Conservation (phyloP, 1,140 invertebrate species). For the Zophobas atratus region DNA sequence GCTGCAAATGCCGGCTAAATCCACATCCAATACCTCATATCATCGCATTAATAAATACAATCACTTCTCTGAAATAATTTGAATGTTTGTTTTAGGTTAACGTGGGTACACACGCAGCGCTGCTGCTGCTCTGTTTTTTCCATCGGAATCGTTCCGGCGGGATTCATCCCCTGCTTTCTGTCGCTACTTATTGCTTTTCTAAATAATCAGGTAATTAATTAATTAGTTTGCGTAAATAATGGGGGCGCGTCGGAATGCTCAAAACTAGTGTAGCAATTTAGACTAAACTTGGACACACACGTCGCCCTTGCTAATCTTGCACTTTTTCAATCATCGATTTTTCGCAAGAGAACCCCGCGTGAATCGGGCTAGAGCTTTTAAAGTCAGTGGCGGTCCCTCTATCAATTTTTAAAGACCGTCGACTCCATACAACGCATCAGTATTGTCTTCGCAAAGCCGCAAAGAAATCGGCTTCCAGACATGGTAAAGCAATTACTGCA, state of each 20-base stretch:
- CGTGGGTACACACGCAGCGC: conserved; percentile 22
- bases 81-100: conserved; percentile 62
- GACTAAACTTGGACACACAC: too few relatives aligned
- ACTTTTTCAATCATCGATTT: too few relatives aligned
- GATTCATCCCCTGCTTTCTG: neutral
- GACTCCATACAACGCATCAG: neutral
- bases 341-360: too few relatives aligned
- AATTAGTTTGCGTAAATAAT: neutral
- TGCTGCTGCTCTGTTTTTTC: conserved; percentile 5
- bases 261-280: too few relatives aligned
- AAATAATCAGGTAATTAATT: conserved; percentile 3
- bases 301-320: too few relatives aligned
- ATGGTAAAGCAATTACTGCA: conserved; percentile 58
- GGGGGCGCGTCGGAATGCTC: too few relatives aligned
- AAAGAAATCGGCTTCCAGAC: conserved; percentile 54
- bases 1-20: conserved; percentile 56
- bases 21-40: conserved; percentile 62
- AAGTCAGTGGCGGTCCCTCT: conserved; percentile 9
- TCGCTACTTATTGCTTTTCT: neutral
- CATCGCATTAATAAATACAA: conserved; percentile 65
- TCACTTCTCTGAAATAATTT: conserved; percentile 62
- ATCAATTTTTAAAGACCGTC: conserved; percentile 8
- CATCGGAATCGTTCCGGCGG: neutral
- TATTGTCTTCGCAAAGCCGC: conserved; percentile 48
- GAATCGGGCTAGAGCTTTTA: neutral